Evolutionary conservation across 2,113 vertebrate species (phyloP), one percentile per base, ranked within the genome.

Genomic region (Carassius auratus): DNA sequence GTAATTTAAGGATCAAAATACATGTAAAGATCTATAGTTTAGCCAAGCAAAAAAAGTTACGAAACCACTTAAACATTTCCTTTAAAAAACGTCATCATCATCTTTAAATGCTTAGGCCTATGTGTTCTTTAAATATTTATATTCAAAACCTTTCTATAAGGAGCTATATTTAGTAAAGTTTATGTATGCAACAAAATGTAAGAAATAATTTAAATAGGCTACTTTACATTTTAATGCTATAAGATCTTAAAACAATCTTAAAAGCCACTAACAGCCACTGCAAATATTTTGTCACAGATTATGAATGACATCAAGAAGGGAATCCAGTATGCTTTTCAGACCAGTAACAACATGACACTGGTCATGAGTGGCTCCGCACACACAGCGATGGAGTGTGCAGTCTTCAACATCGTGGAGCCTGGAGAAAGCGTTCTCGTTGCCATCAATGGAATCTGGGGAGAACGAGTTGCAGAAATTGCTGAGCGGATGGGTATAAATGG

Each of bases 301-400:
- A 99, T 99, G 98, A 96, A 97, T 0, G 97, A 99, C 80, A 97
- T 99, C 88, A 98, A 98, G 90, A 90, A 93, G 0, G 98, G 98
- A 23, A 96, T 99, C 90, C 97, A 96, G 92, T 99, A 99, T 0
- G 94, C 94, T 50, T 98, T 99, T 89, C 98, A 99, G 94, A 99
- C 98, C 0, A 90, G 78, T 84, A 99, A 98, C 91, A 89, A 76
- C 12, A 95, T 98, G 92, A 98, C 96, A 0, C 90, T 99, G 91
- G 91, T 96, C 0, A 45, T 99, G 94, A 99, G 97, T 0, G 97
- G 98, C 90, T 96, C 95, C 0, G 98, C 97, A 0, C 97, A 99
- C 90, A 95, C 96, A 0, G 98, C 96, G 7, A 97, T 99, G 96
- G 98, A 99, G 91, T 96, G 96, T 0, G 96, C 97, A 0, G 90